phyloP scores from a whole-genome alignment of 2,113 vertebrate species.

The Pseudorectes ferrugineus region DNA sequence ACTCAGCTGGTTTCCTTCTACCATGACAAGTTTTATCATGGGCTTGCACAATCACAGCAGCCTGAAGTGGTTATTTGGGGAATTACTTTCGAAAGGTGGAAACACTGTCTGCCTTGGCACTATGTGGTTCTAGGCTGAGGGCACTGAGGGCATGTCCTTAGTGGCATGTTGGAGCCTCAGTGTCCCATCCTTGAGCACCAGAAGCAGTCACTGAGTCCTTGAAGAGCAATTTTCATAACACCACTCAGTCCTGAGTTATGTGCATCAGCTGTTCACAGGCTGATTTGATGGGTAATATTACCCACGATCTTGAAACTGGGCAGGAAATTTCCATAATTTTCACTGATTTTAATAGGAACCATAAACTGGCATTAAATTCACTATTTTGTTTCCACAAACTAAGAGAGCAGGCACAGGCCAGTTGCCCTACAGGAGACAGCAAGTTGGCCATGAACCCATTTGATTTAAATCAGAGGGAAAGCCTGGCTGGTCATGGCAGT shows the following conservation, averaged over 20 bases:
- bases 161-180: not conserved
- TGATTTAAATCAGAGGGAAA: not conserved
- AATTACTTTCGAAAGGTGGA: not conserved
- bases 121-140: not conserved
- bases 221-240: not conserved
- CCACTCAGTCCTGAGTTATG: not conserved
- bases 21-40: not conserved
- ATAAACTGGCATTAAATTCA: not conserved
- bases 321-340: not conserved
- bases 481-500: not conserved
- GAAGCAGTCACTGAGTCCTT: not conserved
- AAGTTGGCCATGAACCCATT: not conserved
- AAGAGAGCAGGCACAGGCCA: not conserved
- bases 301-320: not conserved
- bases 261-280: not conserved
- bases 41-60: not conserved
- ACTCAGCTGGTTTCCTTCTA: not conserved
- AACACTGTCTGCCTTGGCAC: not conserved
- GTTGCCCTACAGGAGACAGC: not conserved
- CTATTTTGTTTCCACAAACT: not conserved
- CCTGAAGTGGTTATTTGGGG: not conserved
- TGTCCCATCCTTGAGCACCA: not conserved
- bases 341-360: not conserved
- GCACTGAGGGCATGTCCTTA: not conserved
- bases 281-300: not conserved